A percentile compares a stretch with the other conserved stretches of the same genome.
These are phyloP conservation scores for Onychomys leucogaster DNA, from an alignment of 2,797 vertebrate species.

Conservation along the genomic window DNA sequence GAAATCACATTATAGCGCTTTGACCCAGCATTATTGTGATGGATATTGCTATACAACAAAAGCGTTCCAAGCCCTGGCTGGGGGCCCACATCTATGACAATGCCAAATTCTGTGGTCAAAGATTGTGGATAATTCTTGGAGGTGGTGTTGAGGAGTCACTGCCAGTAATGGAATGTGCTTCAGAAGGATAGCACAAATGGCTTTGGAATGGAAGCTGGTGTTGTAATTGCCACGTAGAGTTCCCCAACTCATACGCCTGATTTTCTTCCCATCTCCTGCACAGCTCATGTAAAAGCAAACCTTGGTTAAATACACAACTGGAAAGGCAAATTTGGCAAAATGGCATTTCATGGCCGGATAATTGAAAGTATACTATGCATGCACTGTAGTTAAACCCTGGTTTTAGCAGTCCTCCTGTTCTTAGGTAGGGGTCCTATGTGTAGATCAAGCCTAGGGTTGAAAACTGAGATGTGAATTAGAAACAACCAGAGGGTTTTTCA, in stretches of 20 bases:
- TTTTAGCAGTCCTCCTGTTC: not conserved
- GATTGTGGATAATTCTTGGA: constrained; percentile 61
- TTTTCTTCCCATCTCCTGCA: not conserved
- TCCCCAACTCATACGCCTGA: not conserved
- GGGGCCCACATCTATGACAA: constrained; percentile 17
- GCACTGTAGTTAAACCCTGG: not conserved
- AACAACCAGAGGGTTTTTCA: not conserved
- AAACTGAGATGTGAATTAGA: constrained; percentile 17
- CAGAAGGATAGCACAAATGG: constrained; percentile 11
- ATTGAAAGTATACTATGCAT: not conserved
- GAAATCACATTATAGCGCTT: constrained; percentile 60
- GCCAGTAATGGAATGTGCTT: constrained; percentile 36
- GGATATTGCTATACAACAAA: constrained; percentile 57
- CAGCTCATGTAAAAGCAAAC: constrained; percentile 27
- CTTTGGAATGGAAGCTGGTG: constrained; percentile 2
- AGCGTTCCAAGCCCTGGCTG: constrained; percentile 60
- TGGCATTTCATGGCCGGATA: not conserved
- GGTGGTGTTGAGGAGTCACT: constrained; percentile 1
- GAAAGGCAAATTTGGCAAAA: not conserved
- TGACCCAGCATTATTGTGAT: constrained; percentile 41
- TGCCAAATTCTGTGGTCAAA: constrained; percentile 50
- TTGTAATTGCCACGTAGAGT: not conserved
- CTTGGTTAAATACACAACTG: constrained; percentile 15
- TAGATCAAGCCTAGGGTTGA: not conserved
- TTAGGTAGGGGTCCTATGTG: not conserved